A percentile compares a stretch with the other conserved stretches of the same genome.
Conservation (phyloP, 2,888 invertebrate genomes). For the Cantharis rufa region DNA sequence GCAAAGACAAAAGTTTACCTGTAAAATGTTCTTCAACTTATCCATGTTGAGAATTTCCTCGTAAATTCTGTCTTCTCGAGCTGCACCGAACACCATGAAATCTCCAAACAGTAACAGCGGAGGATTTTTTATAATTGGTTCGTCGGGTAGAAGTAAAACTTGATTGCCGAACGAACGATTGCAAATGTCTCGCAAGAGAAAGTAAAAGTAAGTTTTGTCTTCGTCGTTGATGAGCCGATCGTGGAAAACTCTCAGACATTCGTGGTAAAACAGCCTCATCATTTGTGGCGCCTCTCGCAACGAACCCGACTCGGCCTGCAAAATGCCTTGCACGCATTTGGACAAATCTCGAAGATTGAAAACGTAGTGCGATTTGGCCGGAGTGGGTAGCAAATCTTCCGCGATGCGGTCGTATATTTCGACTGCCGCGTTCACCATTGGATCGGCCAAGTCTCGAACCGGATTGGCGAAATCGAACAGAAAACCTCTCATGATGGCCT, state of each 20-base stretch:
- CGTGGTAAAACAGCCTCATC: slow-evolving; percentile 86
- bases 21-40: slow-evolving; percentile 72
- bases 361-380: slow-evolving; percentile 89
- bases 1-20: slow-evolving; percentile 54
- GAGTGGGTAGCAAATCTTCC: slow-evolving; percentile 83
- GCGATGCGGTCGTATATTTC: slow-evolving; percentile 82
- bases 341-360: slow-evolving; percentile 91
- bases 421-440: slow-evolving; percentile 81
- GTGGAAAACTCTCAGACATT: slow-evolving; percentile 88
- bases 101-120: slow-evolving; percentile 83
- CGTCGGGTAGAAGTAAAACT: slow-evolving; percentile 65
- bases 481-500: slow-evolving; percentile 76
- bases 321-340: slow-evolving; percentile 87
- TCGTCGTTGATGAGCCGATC: slow-evolving; percentile 82
- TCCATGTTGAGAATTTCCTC: slow-evolving; percentile 78
- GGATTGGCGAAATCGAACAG: slow-evolving; percentile 75
- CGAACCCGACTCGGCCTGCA: slow-evolving; percentile 76
- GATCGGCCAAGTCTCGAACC: slow-evolving; percentile 68
- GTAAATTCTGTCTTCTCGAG: slow-evolving; percentile 75
- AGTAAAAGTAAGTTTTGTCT: slow-evolving; percentile 81
- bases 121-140: slow-evolving; percentile 62
- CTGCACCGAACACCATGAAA: slow-evolving; percentile 76
- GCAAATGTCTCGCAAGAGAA: slow-evolving; percentile 71
- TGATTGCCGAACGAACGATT: slow-evolving; percentile 65
- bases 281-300: slow-evolving; percentile 70